Base-by-base conservation (phyloP, 2,113 vertebrate species). In the Notechis scutatus region DNA sequence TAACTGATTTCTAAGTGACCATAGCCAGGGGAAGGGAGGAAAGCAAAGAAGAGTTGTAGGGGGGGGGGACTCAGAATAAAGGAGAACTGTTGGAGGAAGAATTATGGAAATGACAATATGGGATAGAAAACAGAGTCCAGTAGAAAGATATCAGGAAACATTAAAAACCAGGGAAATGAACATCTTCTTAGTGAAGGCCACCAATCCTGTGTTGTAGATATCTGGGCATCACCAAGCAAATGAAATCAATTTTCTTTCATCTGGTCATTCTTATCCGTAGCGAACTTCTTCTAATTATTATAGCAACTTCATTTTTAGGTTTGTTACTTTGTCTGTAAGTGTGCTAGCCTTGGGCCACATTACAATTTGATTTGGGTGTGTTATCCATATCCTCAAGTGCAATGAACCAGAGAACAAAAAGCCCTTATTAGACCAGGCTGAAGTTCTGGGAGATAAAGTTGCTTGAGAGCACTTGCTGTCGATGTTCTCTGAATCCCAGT, bases 1-100 rank as follows among this genome's bases (percentile, higher is more conserved):
- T 5, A 42, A 50, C 61, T 88, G 92, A 89, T 6, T 52, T 90
- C 88, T 45, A 0, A 97, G 96, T 95, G 95, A 94, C 0, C 45
- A 39, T 57, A 1, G 81, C 26, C n/a, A 54, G 55, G 59, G 88
- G 42, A 92, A 14, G n/a, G 14, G 39, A 29, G 74, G 88, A 61
- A 85, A 86, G 18, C 12, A 10, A n/a, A 18, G 23, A 56, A 42
- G 29, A 24, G 11, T 29, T n/a, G 34, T 2, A 14, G 9, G 14
- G 52, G 14, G 14, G 7, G 1, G 5, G 4, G 26, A 24, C 12
- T 20, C 69, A 47, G 52, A 87, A 42, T 23, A 21, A 23, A 39
- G 18, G 34, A 34, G n/a, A 34, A 18, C 20, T 0, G 21, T 50
- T 87, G 88, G 52, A 89, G 85, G 10, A 23, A 45, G 85, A 89